phyloP scores from a whole-genome alignment of 2,888 invertebrate genomes.

The Scaptomyza cyrtandrae region DNA sequence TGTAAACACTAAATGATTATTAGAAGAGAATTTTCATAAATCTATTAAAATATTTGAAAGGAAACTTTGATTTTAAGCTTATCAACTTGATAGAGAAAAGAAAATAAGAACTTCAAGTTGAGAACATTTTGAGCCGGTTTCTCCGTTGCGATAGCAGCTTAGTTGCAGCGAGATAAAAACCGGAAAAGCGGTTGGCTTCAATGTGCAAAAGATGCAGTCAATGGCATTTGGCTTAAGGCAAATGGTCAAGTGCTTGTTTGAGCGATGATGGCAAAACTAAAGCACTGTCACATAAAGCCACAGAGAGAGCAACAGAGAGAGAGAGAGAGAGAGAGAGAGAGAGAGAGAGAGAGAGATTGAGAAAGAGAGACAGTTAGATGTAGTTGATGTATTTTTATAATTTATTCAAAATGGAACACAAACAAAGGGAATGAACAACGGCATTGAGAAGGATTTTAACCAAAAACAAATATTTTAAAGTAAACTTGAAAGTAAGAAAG shows the following conservation, averaged over 20 bases:
- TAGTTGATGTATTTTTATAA: no score
- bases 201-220: conserved; percentile 11
- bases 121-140: not conserved
- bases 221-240: conserved; percentile 9
- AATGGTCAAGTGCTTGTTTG: conserved; percentile 16
- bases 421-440: no score
- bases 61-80: not conserved
- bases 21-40: not conserved
- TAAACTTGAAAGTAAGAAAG: no score
- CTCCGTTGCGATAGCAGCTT: conserved; percentile 18
- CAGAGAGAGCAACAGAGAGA: not conserved
- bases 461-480: no score
- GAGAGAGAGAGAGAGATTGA: conserved; percentile 1
- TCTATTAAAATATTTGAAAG: not conserved
- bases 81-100: not conserved
- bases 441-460: no score
- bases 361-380: not conserved
- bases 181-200: conserved; percentile 1
- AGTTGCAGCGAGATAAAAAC: not conserved
- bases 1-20: not conserved
- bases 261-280: conserved; percentile 5
- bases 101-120: not conserved
- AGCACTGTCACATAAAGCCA: not conserved
- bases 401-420: no score
- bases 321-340: conserved; percentile 1